phyloP scores from a whole-genome alignment of 37 sponge, comb jelly and placozoan species.

The Hexactinellida sp. region DNA sequence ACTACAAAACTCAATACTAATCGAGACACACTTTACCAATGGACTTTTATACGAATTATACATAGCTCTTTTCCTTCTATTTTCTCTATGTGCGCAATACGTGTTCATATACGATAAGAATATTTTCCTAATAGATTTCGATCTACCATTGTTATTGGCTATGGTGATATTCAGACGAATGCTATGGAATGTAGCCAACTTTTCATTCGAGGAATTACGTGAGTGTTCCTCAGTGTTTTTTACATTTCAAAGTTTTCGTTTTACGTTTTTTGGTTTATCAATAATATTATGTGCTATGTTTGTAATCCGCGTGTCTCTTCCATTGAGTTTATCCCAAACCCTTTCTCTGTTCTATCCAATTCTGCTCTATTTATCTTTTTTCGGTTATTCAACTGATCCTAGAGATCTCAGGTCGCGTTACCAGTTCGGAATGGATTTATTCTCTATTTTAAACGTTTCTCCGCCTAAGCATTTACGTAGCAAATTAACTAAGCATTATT shows the following conservation, averaged over 20 bases:
- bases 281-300: neutral
- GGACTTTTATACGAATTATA: neutral
- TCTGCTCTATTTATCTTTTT: neutral
- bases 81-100: neutral
- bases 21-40: neutral
- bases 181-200: neutral
- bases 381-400: neutral
- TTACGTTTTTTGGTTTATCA: neutral
- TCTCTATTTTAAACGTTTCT: neutral
- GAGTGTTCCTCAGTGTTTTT: neutral
- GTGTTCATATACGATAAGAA: neutral
- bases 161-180: neutral
- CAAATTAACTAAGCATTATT: neutral
- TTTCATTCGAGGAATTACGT: neutral
- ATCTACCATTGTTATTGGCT: neutral
- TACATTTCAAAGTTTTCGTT: neutral
- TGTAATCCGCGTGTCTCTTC: neutral
- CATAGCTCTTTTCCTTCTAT: neutral
- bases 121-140: neutral
- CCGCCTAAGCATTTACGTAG: neutral
- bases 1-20: neutral
- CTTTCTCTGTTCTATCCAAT: neutral
- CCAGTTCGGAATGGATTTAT: neutral
- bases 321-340: neutral
- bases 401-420: neutral